Evolutionary conservation across 2,113 vertebrate species (phyloP).

Genomic region (Rana temporaria): DNA sequence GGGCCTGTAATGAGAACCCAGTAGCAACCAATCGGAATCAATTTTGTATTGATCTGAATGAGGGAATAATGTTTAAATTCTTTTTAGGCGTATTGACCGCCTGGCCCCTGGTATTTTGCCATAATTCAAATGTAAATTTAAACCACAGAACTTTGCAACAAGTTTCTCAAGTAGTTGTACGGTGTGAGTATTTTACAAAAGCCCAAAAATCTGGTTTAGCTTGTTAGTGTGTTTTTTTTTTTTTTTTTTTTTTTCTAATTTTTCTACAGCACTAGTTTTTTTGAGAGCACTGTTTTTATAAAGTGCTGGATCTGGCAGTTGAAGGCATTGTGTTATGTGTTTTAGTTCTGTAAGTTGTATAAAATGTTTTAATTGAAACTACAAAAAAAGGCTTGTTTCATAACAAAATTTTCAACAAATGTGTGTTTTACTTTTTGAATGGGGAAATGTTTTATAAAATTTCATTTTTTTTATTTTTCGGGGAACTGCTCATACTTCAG

Average conservation of each 20-base stretch:
- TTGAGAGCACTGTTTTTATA: neutral
- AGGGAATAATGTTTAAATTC: no score
- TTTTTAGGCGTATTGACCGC: no score
- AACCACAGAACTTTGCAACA: neutral
- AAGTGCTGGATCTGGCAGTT: neutral
- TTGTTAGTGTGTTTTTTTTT: neutral
- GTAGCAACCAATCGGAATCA: no score
- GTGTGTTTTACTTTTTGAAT: neutral
- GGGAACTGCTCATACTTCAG: no score
- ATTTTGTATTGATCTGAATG: no score
- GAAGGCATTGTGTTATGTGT: neutral
- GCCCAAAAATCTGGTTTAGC: conserved; percentile 38
- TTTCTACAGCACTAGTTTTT: neutral
- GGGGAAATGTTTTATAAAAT: no score
- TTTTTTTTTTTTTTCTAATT: no score
- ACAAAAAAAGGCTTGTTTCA: neutral
- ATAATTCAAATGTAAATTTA: no score
- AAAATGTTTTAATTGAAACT: neutral
- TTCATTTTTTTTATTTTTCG: no score
- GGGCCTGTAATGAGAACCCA: no score
- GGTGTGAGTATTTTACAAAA: conserved; percentile 20
- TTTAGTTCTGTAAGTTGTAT: neutral
- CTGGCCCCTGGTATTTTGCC: no score
- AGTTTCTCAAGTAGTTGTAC: neutral
- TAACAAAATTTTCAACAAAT: neutral